These are phyloP conservation scores for Drosophila kikkawai DNA, from an alignment of 1,140 invertebrate genomes.

Conservation along the genomic window DNA sequence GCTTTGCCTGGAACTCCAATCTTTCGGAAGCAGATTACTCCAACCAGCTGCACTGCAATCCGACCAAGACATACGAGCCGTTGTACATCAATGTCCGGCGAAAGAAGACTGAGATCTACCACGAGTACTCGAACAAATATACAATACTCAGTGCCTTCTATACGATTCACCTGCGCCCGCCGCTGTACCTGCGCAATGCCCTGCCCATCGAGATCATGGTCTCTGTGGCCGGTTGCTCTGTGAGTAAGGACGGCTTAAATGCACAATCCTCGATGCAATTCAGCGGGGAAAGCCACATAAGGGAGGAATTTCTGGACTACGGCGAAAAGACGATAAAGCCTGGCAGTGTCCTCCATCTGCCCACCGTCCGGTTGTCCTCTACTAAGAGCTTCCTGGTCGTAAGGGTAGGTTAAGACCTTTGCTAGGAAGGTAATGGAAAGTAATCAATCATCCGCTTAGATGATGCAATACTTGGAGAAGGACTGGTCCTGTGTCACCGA, in stretches of 20 bases:
- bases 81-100: conserved; percentile 89
- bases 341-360: conserved; percentile 89
- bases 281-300: not conserved
- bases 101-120: conserved; percentile 93
- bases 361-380: conserved; percentile 87
- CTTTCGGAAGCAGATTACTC: conserved; percentile 69
- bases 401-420: conserved; percentile 87
- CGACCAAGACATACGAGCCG: conserved; percentile 70
- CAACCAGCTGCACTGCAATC: conserved; percentile 77
- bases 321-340: conserved; percentile 89
- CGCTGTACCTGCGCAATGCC: conserved; percentile 95
- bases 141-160: conserved; percentile 93
- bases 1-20: conserved; percentile 64
- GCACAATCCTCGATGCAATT: not conserved
- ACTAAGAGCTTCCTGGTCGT: conserved; percentile 90
- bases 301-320: conserved; percentile 83
- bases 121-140: conserved; percentile 91
- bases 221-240: conserved; percentile 86
- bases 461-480: conserved; percentile 93
- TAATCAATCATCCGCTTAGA: conserved; percentile 85
- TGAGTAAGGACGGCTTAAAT: conserved; percentile 36
- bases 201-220: conserved; percentile 93
- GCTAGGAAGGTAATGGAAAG: not conserved
- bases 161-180: conserved; percentile 94
- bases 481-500: conserved; percentile 94